phyloP scores from a whole-genome alignment of 2,797 vertebrate genomes.

The Antennarius maculatus region DNA sequence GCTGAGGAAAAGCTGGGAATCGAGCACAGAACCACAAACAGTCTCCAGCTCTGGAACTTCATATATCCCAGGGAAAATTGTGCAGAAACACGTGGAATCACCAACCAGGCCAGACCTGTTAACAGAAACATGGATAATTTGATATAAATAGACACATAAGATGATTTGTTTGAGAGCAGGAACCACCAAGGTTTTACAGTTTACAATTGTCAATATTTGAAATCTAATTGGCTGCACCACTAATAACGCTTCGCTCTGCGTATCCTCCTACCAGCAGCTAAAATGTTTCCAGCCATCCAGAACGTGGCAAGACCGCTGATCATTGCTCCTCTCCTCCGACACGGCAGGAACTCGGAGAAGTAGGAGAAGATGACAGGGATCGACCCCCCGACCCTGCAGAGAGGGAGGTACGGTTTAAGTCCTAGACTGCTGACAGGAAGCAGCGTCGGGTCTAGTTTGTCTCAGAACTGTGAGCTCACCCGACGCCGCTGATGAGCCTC shows the following conservation, averaged over 20 bases:
- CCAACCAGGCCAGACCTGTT: slow-evolving; percentile 81
- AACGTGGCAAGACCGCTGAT: slow-evolving; percentile 84
- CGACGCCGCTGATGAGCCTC: slow-evolving; percentile 82
- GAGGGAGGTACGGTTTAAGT: background rate
- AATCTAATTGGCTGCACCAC: too few species aligned
- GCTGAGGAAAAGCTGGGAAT: slow-evolving; percentile 81
- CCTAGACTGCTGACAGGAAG: background rate
- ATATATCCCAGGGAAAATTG: slow-evolving; percentile 61
- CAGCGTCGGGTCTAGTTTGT: too few species aligned
- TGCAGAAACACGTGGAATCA: slow-evolving; percentile 76
- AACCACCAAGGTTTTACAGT: too few species aligned
- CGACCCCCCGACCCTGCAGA: slow-evolving; percentile 81
- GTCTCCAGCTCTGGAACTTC: slow-evolving; percentile 80
- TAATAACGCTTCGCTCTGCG: background rate
- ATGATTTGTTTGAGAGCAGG: too few species aligned
- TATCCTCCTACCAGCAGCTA: slow-evolving; percentile 77
- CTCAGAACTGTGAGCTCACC: slow-evolving; percentile 58
- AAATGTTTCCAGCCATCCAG: slow-evolving; percentile 85
- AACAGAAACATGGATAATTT: slow-evolving; percentile 1
- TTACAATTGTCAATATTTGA: too few species aligned
- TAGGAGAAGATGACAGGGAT: slow-evolving; percentile 86
- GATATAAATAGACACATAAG: background rate
- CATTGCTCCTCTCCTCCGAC: slow-evolving; percentile 77
- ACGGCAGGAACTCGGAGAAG: slow-evolving; percentile 85
- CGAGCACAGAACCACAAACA: slow-evolving; percentile 83